These are phyloP conservation scores for Hypomecis atomaria DNA, from an alignment of 2,888 invertebrate species.

Conservation along the genomic window DNA sequence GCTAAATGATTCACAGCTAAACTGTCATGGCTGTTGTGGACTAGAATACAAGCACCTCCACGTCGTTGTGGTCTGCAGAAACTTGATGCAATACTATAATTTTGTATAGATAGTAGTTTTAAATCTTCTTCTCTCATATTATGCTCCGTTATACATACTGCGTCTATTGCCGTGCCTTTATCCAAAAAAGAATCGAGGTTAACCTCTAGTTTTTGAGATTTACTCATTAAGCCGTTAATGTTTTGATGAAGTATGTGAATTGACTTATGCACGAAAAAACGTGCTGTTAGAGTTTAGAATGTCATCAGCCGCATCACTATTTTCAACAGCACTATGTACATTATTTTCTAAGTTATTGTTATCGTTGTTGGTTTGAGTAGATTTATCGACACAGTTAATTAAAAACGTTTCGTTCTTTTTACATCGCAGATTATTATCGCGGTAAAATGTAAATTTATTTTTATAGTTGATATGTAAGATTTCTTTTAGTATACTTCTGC, in stretches of 20 bases:
- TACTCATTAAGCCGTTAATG: constrained; percentile 1
- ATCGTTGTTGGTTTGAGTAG: neutral
- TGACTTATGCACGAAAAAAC: neutral
- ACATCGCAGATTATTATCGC: neutral
- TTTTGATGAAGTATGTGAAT: neutral
- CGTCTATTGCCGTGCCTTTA: neutral
- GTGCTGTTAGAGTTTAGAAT: neutral
- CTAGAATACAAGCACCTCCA: too few species aligned
- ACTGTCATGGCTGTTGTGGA: neutral
- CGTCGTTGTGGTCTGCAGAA: neutral
- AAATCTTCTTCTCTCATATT: neutral
- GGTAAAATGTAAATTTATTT: neutral
- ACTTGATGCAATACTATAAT: neutral
- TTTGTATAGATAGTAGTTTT: neutral
- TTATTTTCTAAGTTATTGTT: neutral
- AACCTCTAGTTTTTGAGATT: neutral
- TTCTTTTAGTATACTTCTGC: neutral
- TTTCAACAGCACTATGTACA: neutral
- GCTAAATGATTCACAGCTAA: neutral
- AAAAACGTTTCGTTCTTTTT: neutral
- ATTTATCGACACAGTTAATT: neutral
- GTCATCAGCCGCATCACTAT: neutral
- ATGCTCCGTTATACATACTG: too few species aligned
- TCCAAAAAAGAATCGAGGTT: neutral
- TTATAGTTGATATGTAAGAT: neutral